Evolutionary conservation across 2,113 vertebrate genomes (phyloP).

Genomic region (Oncorhynchus gorbuscha): DNA sequence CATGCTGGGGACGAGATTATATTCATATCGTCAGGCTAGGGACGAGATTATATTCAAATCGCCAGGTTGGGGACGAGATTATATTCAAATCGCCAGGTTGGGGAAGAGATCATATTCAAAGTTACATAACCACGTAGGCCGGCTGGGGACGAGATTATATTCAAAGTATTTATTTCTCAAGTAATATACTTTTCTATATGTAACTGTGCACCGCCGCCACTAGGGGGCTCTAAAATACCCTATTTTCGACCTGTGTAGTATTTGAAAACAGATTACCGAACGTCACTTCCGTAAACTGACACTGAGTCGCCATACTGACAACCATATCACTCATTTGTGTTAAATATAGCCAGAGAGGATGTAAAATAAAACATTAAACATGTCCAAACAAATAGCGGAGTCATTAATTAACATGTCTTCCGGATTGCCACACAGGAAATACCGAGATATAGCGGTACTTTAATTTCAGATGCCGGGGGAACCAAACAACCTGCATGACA

Average conservation of each 20-base stretch:
- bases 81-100: too few species aligned
- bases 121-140: too few species aligned
- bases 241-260: not conserved
- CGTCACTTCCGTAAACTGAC: too few species aligned
- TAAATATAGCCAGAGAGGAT: not conserved
- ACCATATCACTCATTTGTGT: not conserved
- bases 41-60: too few species aligned
- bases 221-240: not conserved
- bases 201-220: not conserved
- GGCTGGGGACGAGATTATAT: too few species aligned
- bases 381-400: not conserved
- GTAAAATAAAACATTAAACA: not conserved
- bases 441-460: not conserved
- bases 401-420: constrained; percentile 2
- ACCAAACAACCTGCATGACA: constrained; percentile 13
- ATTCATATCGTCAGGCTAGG: too few species aligned
- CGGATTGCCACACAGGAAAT: constrained; percentile 3
- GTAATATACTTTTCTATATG: too few species aligned
- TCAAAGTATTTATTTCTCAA: too few species aligned
- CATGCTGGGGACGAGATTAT: too few species aligned
- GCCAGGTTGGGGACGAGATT: too few species aligned
- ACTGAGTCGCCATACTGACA: not conserved
- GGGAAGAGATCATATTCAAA: too few species aligned
- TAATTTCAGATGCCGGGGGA: constrained; percentile 1
- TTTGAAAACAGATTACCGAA: not conserved